A percentile compares a stretch with the other conserved stretches of the same genome.
Evolutionary conservation across 2,888 invertebrate species (phyloP).

Genomic region (Drosophila prostipennis): DNA sequence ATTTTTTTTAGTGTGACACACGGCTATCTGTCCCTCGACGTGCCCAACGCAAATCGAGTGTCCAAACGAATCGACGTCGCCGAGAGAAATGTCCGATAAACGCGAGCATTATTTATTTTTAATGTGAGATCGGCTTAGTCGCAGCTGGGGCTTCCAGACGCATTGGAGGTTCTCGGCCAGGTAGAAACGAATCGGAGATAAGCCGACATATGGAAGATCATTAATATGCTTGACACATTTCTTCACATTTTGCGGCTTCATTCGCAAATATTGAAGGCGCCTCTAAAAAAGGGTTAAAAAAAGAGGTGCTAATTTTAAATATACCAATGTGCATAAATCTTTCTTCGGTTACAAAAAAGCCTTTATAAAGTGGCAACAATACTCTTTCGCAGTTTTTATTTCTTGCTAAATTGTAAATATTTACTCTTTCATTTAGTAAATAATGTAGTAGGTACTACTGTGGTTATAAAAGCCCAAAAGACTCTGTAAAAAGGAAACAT

Average conservation of each 20-base stretch:
- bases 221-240: conserved; percentile 66
- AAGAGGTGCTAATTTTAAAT: conserved; percentile 49
- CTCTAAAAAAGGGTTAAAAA: conserved; percentile 12
- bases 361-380: conserved; percentile 6
- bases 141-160: conserved; percentile 11
- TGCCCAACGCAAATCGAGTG: conserved; percentile 46
- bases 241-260: conserved; percentile 27
- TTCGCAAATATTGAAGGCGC: conserved; percentile 34
- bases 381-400: conserved; percentile 11
- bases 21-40: conserved; percentile 40
- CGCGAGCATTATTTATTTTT: conserved; percentile 59
- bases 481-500: too few species aligned
- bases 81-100: conserved; percentile 48
- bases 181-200: conserved; percentile 25
- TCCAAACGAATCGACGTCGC: conserved; percentile 17
- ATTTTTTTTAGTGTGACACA: conserved; percentile 4
- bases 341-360: neutral
- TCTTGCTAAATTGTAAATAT: neutral
- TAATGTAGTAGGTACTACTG: too few species aligned
- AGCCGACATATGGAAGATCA: conserved; percentile 40
- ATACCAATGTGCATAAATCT: conserved; percentile 1
- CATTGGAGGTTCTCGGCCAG: conserved; percentile 17
- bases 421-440: neutral
- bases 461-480: too few species aligned
- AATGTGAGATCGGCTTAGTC: conserved; percentile 32